Evolutionary conservation across 2,113 vertebrate species (phyloP).

Genomic region (Caretta caretta): DNA sequence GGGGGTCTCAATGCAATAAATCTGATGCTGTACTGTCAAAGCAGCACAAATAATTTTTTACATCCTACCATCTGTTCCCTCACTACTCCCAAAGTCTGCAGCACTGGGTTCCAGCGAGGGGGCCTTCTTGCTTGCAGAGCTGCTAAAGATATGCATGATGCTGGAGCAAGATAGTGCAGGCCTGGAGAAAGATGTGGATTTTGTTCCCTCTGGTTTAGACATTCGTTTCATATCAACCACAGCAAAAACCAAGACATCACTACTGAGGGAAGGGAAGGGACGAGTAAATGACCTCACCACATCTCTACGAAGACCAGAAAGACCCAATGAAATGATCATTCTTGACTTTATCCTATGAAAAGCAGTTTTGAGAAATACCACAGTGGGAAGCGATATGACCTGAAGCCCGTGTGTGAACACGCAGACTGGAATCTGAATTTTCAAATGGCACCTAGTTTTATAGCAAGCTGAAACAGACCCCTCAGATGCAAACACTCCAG

Average conservation of each 20-base stretch:
- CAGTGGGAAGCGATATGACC: not conserved
- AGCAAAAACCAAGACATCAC: not conserved
- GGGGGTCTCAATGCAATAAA: fast-evolving
- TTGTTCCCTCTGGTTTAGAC: not conserved
- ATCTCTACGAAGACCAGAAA: not conserved
- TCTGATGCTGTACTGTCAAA: fast-evolving
- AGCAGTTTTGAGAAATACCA: not conserved
- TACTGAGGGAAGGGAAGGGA: not conserved
- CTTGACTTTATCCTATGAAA: not conserved
- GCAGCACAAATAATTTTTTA: fast-evolving
- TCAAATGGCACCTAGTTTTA: not conserved
- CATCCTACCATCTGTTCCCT: not conserved
- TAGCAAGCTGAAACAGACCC: not conserved
- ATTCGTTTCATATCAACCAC: not conserved
- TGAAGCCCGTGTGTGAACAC: not conserved
- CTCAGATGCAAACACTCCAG: not conserved
- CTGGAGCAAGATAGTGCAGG: not conserved
- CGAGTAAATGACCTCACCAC: not conserved
- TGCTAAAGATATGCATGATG: not conserved
- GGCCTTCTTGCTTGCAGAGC: not conserved
- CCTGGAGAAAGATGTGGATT: not conserved
- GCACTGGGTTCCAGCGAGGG: not conserved
- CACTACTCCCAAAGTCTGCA: not conserved
- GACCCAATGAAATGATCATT: not conserved
- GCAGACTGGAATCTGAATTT: not conserved